Base-by-base conservation (phyloP, 2,113 vertebrate genomes). In the Hoplias malabaricus region DNA sequence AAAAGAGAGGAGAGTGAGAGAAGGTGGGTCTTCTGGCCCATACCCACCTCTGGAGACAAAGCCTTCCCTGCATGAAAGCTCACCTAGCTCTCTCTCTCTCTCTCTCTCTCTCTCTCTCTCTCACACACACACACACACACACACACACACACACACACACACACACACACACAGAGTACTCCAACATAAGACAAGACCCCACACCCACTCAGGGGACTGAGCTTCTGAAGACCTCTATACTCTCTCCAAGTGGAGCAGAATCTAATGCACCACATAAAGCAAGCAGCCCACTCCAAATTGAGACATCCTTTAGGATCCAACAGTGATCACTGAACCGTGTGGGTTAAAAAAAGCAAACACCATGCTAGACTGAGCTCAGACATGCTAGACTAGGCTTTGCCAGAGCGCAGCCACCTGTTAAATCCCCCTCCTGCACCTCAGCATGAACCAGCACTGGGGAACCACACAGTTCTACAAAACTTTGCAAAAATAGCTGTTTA, bases 11-110 rank as follows among this genome's bases (percentile, higher is more conserved):
- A 36, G 43, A 43, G 29, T 50, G 29, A 63, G 40, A 73, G 54
- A 54, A 81, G 75, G 59, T 11, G 59, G 70, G 67, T 38, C 65
- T 56, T 63, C 19, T 71, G 59, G 75, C 54, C 72, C 27, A 71
- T 31, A 77, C 69, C 75, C 78, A 68, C 53, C 56, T 75, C 65
- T 75, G 21, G 40, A 80, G 75, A 85, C 78, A 81, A 85, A 83
- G 84, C 81, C 75, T 56, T 34, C 43, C 70, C 33, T 72, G 34
- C 36, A 13, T 70, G 38, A 61, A 36, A 48, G 34, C 76, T 56
- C 61, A 73, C 42, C 25, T 65, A 19, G 33, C 69, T 10, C 57
- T 14, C 4, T 19, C 54, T 57, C 27, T 13, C 62, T 16, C 78
- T 25, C 56, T 27, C 59, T 34, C 73, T 25, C 34, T 40, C 25